A percentile compares a stretch with the other conserved stretches of the same genome.
phyloP scores from a whole-genome alignment of 2,113 vertebrate genomes.

The Microcebus jonahi region DNA sequence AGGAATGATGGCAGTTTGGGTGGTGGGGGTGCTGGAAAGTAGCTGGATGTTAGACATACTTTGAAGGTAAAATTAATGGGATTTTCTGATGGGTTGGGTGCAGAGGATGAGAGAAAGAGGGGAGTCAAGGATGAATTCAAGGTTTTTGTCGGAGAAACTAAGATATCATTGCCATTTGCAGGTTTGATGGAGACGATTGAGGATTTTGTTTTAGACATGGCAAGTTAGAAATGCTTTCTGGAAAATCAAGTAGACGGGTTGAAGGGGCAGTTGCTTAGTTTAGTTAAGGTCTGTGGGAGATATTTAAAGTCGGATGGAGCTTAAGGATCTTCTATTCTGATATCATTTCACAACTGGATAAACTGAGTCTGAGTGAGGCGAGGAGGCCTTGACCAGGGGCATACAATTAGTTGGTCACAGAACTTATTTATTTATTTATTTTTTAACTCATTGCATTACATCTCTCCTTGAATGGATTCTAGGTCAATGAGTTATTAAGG shows the following conservation, averaged over 20 bases:
- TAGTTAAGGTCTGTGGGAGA: neutral
- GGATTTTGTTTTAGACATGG: neutral
- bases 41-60: neutral
- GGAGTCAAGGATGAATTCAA: neutral
- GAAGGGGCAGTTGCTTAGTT: neutral
- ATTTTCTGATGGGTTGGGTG: neutral
- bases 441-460: neutral
- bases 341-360: neutral
- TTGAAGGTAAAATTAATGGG: neutral
- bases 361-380: neutral
- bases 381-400: neutral
- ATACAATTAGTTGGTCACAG: neutral
- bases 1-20: neutral
- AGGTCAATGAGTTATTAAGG: neutral
- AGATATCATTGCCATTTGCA: neutral
- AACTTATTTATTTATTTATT: neutral
- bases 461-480: neutral
- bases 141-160: neutral
- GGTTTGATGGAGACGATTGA: neutral
- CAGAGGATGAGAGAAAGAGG: neutral
- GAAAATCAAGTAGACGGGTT: neutral
- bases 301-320: neutral
- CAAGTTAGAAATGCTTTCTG: neutral
- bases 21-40: neutral
- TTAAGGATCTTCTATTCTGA: neutral